These are phyloP conservation scores for Calephelis nemesis DNA, from an alignment of 1,140 invertebrate species.

Conservation along the genomic window DNA sequence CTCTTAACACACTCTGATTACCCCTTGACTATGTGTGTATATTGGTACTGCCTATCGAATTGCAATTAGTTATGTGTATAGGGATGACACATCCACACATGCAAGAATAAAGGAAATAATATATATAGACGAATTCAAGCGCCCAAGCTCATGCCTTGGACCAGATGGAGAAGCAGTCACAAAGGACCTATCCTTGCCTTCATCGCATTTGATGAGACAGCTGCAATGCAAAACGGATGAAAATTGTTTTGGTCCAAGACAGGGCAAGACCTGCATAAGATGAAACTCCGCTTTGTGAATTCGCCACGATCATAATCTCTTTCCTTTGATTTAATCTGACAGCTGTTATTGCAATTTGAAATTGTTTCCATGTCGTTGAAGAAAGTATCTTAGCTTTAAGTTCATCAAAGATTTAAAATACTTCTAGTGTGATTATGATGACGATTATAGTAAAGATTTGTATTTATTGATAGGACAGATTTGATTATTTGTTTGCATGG, in stretches of 20 bases:
- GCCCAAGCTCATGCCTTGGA: conserved; percentile 17
- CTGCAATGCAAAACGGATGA: conserved; percentile 41
- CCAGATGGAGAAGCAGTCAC: conserved; percentile 26
- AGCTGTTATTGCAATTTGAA: conserved; percentile 3
- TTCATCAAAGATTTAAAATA: too few relatives aligned
- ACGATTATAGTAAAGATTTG: too few relatives aligned
- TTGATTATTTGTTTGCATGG: too few relatives aligned
- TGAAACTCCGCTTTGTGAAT: conserved; percentile 35
- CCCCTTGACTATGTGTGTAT: too few relatives aligned
- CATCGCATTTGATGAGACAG: conserved; percentile 45
- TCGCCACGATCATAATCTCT: neutral
- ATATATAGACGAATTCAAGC: too few relatives aligned
- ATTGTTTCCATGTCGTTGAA: neutral
- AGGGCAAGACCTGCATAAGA: conserved; percentile 31
- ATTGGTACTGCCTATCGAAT: too few relatives aligned
- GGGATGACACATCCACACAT: too few relatives aligned
- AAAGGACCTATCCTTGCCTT: conserved; percentile 47
- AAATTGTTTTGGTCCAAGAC: conserved; percentile 43
- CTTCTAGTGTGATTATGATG: too few relatives aligned
- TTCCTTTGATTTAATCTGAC: conserved; percentile 9
- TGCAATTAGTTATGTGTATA: too few relatives aligned
- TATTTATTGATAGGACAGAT: too few relatives aligned
- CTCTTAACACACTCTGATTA: too few relatives aligned
- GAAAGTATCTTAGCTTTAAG: neutral
- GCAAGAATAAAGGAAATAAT: too few relatives aligned